Percentiles rank a stretch among this genome's conserved stretches.
These are phyloP conservation scores for Acipenser oxyrinchus DNA, from an alignment of 2,797 vertebrate genomes.

Conservation along the genomic window DNA sequence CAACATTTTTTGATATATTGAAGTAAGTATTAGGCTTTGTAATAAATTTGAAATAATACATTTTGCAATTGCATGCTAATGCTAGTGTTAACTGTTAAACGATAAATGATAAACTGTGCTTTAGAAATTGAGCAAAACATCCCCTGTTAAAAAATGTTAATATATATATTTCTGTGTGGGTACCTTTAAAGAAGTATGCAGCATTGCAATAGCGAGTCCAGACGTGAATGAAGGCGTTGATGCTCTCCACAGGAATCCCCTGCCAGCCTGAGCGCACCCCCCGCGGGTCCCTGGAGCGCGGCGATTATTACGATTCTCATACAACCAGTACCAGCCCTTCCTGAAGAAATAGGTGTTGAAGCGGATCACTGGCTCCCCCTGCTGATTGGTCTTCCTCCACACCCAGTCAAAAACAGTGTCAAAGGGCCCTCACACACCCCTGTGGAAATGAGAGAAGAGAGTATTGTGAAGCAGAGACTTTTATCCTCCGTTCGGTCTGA, in stretches of 20 bases:
- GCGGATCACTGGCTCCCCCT: conserved; percentile 50
- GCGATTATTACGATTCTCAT: conserved; percentile 30
- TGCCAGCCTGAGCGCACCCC: conserved; percentile 17
- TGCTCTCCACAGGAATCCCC: conserved; percentile 16
- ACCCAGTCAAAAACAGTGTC: conserved; percentile 39
- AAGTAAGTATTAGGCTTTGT: too few relatives aligned
- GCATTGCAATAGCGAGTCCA: conserved; percentile 21
- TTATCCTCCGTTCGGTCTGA: background rate
- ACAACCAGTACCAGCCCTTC: conserved; percentile 30
- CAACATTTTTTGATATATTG: too few relatives aligned
- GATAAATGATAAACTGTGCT: too few relatives aligned
- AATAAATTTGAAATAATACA: too few relatives aligned
- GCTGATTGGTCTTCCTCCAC: conserved; percentile 33
- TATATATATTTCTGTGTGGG: background rate
- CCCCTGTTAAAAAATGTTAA: background rate
- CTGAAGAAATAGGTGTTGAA: conserved; percentile 36
- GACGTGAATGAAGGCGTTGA: conserved; percentile 16
- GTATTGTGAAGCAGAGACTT: background rate
- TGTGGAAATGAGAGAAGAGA: background rate
- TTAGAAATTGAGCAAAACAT: background rate
- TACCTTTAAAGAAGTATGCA: conserved; percentile 27
- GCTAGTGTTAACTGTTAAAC: too few relatives aligned
- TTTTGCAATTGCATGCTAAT: too few relatives aligned
- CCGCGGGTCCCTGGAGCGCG: conserved; percentile 25
- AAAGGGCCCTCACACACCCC: conserved; percentile 23